Evolutionary conservation across 2,113 vertebrate genomes (phyloP).

Genomic region (Speoplatyrhinus poulsoni): DNA sequence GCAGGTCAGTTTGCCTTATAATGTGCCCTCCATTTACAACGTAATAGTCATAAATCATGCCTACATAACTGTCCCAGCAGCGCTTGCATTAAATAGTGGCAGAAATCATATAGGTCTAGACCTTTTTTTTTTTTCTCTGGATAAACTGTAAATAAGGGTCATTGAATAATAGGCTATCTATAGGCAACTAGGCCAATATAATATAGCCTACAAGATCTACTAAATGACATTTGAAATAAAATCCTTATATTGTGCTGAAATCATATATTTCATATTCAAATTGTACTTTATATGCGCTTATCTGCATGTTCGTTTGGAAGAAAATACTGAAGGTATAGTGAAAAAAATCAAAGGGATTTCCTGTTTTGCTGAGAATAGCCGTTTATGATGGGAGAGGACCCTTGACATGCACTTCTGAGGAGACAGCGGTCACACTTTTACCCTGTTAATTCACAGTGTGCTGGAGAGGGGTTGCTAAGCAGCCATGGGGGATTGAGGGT

Average conservation of each 20-base stretch:
- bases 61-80: no score
- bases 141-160: no score
- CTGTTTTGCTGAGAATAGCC: slow-evolving; percentile 45
- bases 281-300: slow-evolving; percentile 19
- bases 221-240: slow-evolving; percentile 18
- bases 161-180: no score
- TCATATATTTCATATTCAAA: neutral
- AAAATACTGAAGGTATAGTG: slow-evolving; percentile 11
- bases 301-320: slow-evolving; percentile 21
- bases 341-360: slow-evolving; percentile 37
- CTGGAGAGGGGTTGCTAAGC: slow-evolving; percentile 79
- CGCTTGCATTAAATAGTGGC: no score
- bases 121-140: no score
- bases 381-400: slow-evolving; percentile 60
- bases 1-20: no score
- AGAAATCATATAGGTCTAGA: no score
- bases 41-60: no score
- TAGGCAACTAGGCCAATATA: no score
- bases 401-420: slow-evolving; percentile 68
- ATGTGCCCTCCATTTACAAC: no score
- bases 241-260: no score
- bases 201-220: no score
- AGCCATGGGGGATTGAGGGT: slow-evolving; percentile 73
- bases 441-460: slow-evolving; percentile 74
- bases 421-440: slow-evolving; percentile 70